Base-by-base conservation (phyloP, 2,888 invertebrate genomes). In the Seira ritae region DNA sequence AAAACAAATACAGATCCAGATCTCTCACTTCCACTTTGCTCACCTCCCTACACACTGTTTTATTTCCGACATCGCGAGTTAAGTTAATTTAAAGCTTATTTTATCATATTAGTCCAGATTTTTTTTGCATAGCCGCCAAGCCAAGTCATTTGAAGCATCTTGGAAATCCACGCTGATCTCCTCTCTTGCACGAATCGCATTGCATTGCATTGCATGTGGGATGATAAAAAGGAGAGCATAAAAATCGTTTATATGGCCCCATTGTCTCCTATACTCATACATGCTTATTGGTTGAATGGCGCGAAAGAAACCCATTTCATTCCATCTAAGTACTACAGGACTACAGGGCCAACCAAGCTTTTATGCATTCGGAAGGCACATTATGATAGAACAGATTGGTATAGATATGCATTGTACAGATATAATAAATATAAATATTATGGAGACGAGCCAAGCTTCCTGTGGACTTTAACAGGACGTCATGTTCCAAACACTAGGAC, bases 221-320 rank as follows among this genome's bases (percentile, higher is more conserved):
- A n/a, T n/a, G n/a, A n/a, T n/a, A n/a, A n/a, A n/a, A n/a, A n/a
- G n/a, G 31, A 31, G 31, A 8, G 8, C 31, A 31, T 31, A 31
- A 50, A 62, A 62, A 62, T 62, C 62, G 19, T 20, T 62, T 62
- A 62, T 62, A 62, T 62, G 62, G 62, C 62, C 62, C 62, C 62
- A 62, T 62, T 22, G 50, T 50, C 50, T 50, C 50, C 17, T 50
- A 3, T 15, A 50, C 12, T 50, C 50, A 22, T 62, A 62, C 19
- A 62, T 50, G 15, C 31, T 4, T 50, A 20, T 62, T 62, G 19
- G 19, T 8, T 20, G 20, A 62, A 20, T 3, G 62, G n/a, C n/a
- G n/a, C n/a, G n/a, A n/a, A 62, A 62, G 62, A 62, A 62, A 20
- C 10, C 62, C 62, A 20, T 62, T 22, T 8, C 22, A 62, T 22